A percentile compares a stretch with the other conserved stretches of the same genome.
These are phyloP conservation scores for Rhagoletis pomonella DNA, from an alignment of 1,140 invertebrate genomes.

Conservation along the genomic window DNA sequence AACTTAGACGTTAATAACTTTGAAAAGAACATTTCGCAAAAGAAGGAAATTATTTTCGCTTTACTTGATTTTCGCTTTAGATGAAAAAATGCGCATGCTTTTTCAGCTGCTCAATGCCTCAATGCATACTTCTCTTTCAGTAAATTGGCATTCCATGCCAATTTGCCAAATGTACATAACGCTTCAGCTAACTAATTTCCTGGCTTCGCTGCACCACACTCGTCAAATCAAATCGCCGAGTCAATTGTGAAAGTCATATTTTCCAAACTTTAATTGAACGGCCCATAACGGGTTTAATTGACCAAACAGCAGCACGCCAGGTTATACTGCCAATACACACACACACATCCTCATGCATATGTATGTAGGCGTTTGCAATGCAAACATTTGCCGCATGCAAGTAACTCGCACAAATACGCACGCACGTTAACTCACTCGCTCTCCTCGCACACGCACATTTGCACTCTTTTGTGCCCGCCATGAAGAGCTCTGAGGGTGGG, in stretches of 20 bases:
- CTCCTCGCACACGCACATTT: not conserved
- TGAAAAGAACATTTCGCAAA: not conserved
- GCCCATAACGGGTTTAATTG: conserved; percentile 46
- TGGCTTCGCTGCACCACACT: not conserved
- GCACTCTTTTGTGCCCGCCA: not conserved
- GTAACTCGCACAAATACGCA: not conserved
- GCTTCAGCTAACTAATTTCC: not conserved
- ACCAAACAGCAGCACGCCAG: not conserved
- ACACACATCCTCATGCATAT: not conserved
- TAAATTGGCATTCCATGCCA: conserved; percentile 8
- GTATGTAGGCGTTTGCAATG: not conserved
- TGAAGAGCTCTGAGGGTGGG: not conserved
- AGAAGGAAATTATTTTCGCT: not conserved
- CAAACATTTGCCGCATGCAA: not conserved
- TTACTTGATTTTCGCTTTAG: not conserved
- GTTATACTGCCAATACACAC: conserved; percentile 6
- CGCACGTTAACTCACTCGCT: not conserved
- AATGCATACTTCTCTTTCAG: not conserved
- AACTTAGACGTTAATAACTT: too few relatives aligned
- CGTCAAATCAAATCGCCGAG: not conserved
- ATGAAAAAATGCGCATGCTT: too few relatives aligned
- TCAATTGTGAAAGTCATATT: conserved; percentile 52
- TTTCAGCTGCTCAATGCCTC: too few relatives aligned
- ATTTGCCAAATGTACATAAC: conserved; percentile 22
- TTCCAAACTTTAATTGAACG: conserved; percentile 51